These are phyloP conservation scores for Leptosomus discolor DNA, from an alignment of 2,113 vertebrate genomes.

Conservation along the genomic window DNA sequence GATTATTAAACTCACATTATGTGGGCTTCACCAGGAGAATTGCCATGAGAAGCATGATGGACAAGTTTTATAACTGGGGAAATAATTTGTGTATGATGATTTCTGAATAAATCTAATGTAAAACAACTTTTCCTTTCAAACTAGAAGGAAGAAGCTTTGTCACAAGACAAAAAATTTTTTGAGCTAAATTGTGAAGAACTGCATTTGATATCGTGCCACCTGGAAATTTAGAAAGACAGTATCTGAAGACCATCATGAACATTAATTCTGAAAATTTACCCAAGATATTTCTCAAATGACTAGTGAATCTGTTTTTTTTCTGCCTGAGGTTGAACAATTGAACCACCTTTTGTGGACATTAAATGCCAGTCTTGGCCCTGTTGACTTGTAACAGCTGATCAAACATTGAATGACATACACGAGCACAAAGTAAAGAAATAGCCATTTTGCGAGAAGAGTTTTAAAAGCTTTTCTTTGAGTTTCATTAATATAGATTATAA, in stretches of 20 bases:
- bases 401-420: rapidly evolving
- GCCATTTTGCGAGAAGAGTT: neutral
- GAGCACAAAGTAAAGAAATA: neutral
- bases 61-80: neutral
- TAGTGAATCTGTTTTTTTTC: neutral
- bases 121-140: neutral
- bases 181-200: neutral
- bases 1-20: neutral
- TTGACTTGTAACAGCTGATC: neutral
- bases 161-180: neutral
- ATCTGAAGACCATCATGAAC: neutral
- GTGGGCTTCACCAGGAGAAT: neutral
- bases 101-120: neutral
- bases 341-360: neutral
- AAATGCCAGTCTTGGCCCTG: neutral
- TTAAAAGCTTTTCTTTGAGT: neutral
- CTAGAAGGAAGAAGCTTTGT: neutral
- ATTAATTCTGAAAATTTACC: neutral
- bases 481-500: neutral
- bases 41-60: neutral
- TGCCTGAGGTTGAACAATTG: neutral
- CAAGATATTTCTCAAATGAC: neutral
- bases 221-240: neutral
- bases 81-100: neutral
- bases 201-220: neutral